Conservation (phyloP, 2,797 vertebrate genomes). For the Leptatherina wallacei region DNA sequence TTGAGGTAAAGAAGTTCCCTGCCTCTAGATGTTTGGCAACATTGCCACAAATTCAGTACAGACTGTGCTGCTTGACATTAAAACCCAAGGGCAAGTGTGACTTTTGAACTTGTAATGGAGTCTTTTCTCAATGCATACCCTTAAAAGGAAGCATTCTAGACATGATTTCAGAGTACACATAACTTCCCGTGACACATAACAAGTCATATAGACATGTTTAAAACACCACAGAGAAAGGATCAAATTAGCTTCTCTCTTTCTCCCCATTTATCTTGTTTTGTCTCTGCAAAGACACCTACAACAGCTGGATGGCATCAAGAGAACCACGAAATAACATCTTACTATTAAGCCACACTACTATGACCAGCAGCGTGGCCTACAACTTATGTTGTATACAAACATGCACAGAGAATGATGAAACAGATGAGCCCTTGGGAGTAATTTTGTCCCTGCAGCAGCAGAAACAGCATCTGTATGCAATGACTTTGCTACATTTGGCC, state of each 20-base stretch:
- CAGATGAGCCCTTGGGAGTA: constrained; percentile 33
- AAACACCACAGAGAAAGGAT: constrained; percentile 23
- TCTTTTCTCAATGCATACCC: constrained; percentile 15
- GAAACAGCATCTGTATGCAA: constrained; percentile 33
- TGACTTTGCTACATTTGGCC: constrained; percentile 49
- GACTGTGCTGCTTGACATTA: constrained; percentile 36
- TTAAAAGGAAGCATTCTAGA: constrained; percentile 47
- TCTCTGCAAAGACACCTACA: constrained; percentile 30
- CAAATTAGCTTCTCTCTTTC: neutral
- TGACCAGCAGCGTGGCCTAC: constrained; percentile 22
- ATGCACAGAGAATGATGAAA: constrained; percentile 17
- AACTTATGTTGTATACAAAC: constrained; percentile 40
- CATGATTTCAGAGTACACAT: constrained; percentile 19
- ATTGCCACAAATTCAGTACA: constrained; percentile 34
- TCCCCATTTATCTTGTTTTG: neutral
- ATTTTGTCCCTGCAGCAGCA: constrained; percentile 37
- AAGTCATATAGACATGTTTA: constrained; percentile 43
- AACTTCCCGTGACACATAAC: constrained; percentile 41
- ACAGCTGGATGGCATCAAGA: constrained; percentile 60
- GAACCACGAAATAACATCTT: constrained; percentile 30
- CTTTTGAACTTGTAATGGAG: constrained; percentile 43
- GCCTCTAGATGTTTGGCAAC: constrained; percentile 56
- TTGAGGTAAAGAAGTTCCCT: constrained; percentile 36
- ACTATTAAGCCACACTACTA: constrained; percentile 16
- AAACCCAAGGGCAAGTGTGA: constrained; percentile 29